Base-by-base conservation (phyloP, 2,797 vertebrate genomes). In the Tarsius wallacei region DNA sequence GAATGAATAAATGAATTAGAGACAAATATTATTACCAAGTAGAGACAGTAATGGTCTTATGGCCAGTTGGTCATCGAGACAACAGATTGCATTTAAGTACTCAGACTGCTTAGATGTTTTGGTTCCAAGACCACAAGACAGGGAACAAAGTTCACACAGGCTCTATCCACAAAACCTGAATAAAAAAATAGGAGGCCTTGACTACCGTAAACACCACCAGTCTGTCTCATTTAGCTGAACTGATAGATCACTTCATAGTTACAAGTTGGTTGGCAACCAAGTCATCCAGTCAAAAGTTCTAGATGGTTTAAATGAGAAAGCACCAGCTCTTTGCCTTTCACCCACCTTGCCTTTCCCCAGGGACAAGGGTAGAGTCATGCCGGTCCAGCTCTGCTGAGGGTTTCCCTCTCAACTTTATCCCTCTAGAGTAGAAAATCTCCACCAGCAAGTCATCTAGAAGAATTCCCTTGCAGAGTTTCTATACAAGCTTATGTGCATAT, bases 211-310 rank as follows among this genome's bases (percentile, higher is more conserved):
- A 0, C 1, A 42, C 28, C 61, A 78, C 24, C 7, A 90, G 26
- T 61, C 36, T 9, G 55, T 84, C 49, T 96, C 61, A 87, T 73
- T 90, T 85, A 92, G 68, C 47, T 66, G 68, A 83, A 87, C 36
- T 80, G 83, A 86, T 61, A 49, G 86, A 26, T 91, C 59, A 85
- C n/a, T 90, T 53, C 55, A 36, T 55, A 92, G 19, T 86, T 59
- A 80, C 0, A 66, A 91, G 53, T 61, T 87, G 36, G 5, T 55
- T 57, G 21, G 12, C 84, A 68, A 57, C 61, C 19, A 89, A 55
- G 51, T 36, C 55, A 71, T 21, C 21, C 7, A 91, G 81, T 26
- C 55, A 57, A 84, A 90, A 74, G 24, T 61, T 68, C n/a, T 55
- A 82, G 42, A 42, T 42, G 5, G 28, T 64, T 63, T 57, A 26